phyloP scores from a whole-genome alignment of 2,113 vertebrate species.

The Ciconia boyciana region DNA sequence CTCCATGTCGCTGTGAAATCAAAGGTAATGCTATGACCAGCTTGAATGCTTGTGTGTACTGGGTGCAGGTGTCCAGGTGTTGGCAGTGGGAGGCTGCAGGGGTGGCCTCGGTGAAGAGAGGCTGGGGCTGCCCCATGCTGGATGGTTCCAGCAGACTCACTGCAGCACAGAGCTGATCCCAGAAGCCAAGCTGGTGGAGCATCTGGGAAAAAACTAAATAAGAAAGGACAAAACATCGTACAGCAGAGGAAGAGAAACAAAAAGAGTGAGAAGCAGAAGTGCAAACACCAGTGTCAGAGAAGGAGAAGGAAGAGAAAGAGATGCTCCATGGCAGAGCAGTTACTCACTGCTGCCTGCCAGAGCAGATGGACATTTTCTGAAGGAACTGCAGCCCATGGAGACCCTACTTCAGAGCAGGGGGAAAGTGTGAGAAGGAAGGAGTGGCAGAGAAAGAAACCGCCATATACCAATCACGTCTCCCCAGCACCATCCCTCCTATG shows the following conservation, averaged over 20 bases:
- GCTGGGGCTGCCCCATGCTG: neutral
- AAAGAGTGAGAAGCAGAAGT: neutral
- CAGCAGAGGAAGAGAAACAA: neutral
- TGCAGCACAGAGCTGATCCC: neutral
- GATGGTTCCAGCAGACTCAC: neutral
- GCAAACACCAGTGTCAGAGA: neutral
- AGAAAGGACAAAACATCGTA: neutral
- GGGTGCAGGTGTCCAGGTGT: neutral
- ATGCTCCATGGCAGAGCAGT: neutral
- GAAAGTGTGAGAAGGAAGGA: neutral
- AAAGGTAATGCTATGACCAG: rapidly evolving
- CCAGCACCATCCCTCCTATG: neutral
- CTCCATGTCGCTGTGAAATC: neutral
- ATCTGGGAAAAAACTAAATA: neutral
- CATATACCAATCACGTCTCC: neutral
- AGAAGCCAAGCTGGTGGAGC: neutral
- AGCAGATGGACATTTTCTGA: neutral
- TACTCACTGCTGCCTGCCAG: neutral
- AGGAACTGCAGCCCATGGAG: neutral
- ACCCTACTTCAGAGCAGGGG: neutral
- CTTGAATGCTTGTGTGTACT: neutral
- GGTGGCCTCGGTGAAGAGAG: neutral
- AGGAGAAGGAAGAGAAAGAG: neutral
- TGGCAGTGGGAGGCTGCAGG: neutral
- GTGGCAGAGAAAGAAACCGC: neutral